These are phyloP conservation scores for Trachops cirrhosus DNA, from an alignment of 2,797 vertebrate species.

Conservation along the genomic window DNA sequence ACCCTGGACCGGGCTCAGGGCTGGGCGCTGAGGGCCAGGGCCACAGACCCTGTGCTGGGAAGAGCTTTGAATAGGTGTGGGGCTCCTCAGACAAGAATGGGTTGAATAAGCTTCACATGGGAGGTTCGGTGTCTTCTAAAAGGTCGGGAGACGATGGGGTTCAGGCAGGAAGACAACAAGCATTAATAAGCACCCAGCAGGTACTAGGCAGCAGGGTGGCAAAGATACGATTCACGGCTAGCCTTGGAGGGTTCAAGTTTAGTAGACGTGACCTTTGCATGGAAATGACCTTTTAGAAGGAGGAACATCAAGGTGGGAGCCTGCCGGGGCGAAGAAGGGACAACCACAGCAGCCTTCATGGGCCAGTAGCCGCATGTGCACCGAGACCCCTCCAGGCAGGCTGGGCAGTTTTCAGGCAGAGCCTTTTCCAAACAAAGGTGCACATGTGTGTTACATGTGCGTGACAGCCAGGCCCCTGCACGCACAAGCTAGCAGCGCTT, in stretches of 20 bases:
- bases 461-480: accelerated
- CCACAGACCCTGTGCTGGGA: no score
- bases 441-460: accelerated
- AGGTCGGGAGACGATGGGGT: not conserved
- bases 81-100: not conserved
- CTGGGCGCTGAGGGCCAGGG: not conserved
- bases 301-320: accelerated
- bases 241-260: accelerated
- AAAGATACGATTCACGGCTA: not conserved
- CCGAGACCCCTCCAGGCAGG: not conserved
- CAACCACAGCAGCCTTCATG: accelerated
- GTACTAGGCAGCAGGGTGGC: not conserved
- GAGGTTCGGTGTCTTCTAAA: not conserved
- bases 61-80: not conserved
- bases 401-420: not conserved
- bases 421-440: not conserved
- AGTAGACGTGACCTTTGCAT: not conserved
- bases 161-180: not conserved
- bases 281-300: not conserved
- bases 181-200: not conserved
- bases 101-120: accelerated
- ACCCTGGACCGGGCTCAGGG: accelerated
- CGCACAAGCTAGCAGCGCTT: accelerated
- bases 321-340: no score
- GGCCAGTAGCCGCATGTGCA: accelerated